These are phyloP conservation scores for Catamblyrhynchus diadema DNA, from an alignment of 2,797 vertebrate species.

Conservation along the genomic window DNA sequence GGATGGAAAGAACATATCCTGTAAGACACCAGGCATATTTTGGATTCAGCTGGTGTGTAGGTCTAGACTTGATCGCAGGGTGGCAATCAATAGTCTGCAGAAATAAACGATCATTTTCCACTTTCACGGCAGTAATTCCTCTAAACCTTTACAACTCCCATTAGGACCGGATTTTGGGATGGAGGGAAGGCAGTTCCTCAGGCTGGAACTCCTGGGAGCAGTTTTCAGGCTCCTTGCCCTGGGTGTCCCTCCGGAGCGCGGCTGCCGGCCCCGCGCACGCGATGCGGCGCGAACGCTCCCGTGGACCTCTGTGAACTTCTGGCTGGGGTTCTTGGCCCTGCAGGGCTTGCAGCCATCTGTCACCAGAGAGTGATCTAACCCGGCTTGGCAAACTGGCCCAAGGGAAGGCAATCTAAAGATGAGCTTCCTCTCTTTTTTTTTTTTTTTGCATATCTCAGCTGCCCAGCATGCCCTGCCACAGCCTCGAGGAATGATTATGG, in stretches of 20 bases:
- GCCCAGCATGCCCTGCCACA: not conserved
- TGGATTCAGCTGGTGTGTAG: not conserved
- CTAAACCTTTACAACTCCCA: not conserved
- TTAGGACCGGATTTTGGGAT: not conserved
- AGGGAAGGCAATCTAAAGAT: not conserved
- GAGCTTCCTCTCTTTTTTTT: not conserved
- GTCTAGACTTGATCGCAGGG: not conserved
- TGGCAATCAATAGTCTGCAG: not conserved
- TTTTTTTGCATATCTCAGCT: constrained; percentile 11
- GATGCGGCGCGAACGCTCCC: not conserved
- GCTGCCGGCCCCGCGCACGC: not conserved
- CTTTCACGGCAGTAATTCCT: not conserved
- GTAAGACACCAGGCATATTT: not conserved
- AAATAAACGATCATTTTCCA: not conserved
- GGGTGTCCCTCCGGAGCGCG: accelerated
- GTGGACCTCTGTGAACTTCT: not conserved
- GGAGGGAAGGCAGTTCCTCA: not conserved
- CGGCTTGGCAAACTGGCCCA: constrained; percentile 15
- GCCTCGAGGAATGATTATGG: not conserved
- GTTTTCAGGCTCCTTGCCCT: not conserved
- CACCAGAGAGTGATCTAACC: constrained; percentile 32
- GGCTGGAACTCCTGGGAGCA: not conserved
- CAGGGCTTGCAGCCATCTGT: not conserved
- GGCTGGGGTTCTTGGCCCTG: not conserved
- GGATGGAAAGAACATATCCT: not conserved